A percentile compares a stretch with the other conserved stretches of the same genome.
Conservation (phyloP, 64 coral and sea anemone species). For the Montipora efflorescens region DNA sequence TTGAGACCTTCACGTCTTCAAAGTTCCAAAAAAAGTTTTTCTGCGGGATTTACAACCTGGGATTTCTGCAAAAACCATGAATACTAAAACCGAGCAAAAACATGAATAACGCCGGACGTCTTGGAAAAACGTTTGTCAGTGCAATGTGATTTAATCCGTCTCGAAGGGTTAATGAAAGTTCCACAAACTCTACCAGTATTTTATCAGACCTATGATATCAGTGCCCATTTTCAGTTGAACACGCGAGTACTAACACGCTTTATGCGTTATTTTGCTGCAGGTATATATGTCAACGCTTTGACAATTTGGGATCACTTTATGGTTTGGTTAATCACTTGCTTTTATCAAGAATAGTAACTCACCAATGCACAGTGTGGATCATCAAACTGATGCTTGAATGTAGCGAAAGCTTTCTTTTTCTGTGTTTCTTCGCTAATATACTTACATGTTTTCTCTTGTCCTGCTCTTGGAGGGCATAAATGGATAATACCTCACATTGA, state of each 20-base stretch:
- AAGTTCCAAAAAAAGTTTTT: not conserved
- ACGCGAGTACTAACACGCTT: no score
- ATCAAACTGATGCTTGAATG: no score
- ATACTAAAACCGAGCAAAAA: no score
- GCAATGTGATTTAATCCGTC: not conserved
- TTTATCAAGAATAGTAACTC: not conserved
- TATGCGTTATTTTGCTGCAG: not conserved
- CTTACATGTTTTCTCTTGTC: not conserved
- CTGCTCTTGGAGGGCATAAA: slow-evolving; percentile 17
- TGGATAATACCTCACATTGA: not conserved
- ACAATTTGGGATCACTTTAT: not conserved
- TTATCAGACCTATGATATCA: not conserved
- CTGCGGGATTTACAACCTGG: no score
- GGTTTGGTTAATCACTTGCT: not conserved
- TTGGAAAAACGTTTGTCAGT: no score
- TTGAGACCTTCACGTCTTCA: not conserved
- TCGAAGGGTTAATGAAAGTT: not conserved
- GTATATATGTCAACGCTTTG: not conserved
- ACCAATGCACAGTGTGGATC: not conserved
- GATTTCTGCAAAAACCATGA: no score
- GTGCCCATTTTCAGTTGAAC: not conserved
- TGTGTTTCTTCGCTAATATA: not conserved
- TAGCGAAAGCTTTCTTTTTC: not conserved
- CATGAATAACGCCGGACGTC: no score
- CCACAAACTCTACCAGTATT: not conserved